Evolutionary conservation across 92 coral and sea anemone genomes (phyloP).

Genomic region (Porites lobata): DNA sequence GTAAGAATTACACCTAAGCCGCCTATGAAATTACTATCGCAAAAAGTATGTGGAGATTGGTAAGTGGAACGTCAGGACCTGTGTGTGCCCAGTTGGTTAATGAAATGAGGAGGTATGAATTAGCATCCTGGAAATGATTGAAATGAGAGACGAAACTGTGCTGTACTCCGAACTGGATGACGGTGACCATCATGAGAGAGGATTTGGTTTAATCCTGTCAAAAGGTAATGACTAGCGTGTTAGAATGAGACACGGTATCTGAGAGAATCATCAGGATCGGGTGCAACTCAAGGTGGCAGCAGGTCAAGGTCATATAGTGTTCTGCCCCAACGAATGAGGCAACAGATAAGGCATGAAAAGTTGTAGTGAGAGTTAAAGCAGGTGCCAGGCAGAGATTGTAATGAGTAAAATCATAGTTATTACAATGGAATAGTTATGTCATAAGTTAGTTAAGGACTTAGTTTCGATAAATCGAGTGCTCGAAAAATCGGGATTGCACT

Average conservation of each 20-base stretch:
- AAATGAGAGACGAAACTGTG: constrained; percentile 32
- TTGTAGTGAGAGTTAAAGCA: constrained; percentile 32
- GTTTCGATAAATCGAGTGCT: no score
- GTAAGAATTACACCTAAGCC: no score
- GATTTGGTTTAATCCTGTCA: constrained; percentile 27
- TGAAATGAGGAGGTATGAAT: constrained; percentile 22
- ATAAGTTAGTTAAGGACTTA: no score
- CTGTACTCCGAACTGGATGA: constrained; percentile 25
- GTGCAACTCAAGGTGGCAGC: constrained; percentile 24
- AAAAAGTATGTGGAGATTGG: no score
- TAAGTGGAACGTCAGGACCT: no score
- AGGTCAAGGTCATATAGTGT: constrained; percentile 39
- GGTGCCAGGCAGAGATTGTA: constrained; percentile 4
- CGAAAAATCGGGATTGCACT: no score
- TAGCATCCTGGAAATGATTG: constrained; percentile 45
- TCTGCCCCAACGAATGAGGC: constrained; percentile 53
- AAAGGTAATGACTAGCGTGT: constrained; percentile 30
- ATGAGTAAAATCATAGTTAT: no score
- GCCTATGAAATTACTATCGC: no score
- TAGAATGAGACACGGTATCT: constrained; percentile 36
- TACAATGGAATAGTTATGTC: no score
- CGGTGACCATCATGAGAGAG: constrained; percentile 23
- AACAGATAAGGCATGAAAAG: constrained; percentile 19
- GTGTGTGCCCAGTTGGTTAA: constrained; percentile 36
- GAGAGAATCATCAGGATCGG: constrained; percentile 41